phyloP scores from a whole-genome alignment of 2,113 vertebrate genomes.

The Takifugu flavidus region DNA sequence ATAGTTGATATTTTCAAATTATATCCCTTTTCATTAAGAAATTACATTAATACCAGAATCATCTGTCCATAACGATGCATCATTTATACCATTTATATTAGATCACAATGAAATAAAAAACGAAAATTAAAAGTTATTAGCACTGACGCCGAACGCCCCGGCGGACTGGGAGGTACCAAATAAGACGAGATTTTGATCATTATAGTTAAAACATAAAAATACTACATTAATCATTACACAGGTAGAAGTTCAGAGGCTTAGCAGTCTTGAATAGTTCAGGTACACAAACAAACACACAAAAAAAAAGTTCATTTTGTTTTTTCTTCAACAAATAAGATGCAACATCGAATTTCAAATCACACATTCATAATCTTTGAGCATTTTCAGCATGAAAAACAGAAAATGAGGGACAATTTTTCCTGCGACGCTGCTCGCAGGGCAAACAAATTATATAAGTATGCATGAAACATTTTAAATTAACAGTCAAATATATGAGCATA shows the following conservation, averaged over 20 bases:
- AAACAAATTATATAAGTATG: slow-evolving; percentile 68
- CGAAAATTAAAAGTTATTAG: slow-evolving; percentile 95
- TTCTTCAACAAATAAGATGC: slow-evolving; percentile 76
- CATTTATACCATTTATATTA: slow-evolving; percentile 96
- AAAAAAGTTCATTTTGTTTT: slow-evolving; percentile 66
- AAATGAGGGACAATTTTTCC: slow-evolving; percentile 75
- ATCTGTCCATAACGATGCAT: slow-evolving; percentile 84
- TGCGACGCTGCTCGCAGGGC: slow-evolving; percentile 69
- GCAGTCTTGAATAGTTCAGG: slow-evolving; percentile 78
- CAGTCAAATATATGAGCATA: slow-evolving; percentile 82
- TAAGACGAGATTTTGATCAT: slow-evolving; percentile 74
- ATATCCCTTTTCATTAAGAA: slow-evolving; percentile 99
- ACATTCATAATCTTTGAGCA: slow-evolving; percentile 80
- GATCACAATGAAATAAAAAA: slow-evolving; percentile 87
- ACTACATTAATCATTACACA: slow-evolving; percentile 79
- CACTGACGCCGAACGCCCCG: slow-evolving; percentile 65
- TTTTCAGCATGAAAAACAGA: slow-evolving; percentile 79
- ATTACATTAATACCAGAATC: slow-evolving; percentile 96
- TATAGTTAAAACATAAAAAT: slow-evolving; percentile 82
- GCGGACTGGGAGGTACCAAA: slow-evolving; percentile 76
- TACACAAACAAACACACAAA: slow-evolving; percentile 71
- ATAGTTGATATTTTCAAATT: slow-evolving; percentile 94
- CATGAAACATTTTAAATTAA: slow-evolving; percentile 79
- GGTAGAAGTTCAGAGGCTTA: slow-evolving; percentile 77
- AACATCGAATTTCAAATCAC: slow-evolving; percentile 83